A percentile compares a stretch with the other conserved stretches of the same genome.
Evolutionary conservation across 2,888 invertebrate genomes (phyloP).

Genomic region (Orthosia gothica): DNA sequence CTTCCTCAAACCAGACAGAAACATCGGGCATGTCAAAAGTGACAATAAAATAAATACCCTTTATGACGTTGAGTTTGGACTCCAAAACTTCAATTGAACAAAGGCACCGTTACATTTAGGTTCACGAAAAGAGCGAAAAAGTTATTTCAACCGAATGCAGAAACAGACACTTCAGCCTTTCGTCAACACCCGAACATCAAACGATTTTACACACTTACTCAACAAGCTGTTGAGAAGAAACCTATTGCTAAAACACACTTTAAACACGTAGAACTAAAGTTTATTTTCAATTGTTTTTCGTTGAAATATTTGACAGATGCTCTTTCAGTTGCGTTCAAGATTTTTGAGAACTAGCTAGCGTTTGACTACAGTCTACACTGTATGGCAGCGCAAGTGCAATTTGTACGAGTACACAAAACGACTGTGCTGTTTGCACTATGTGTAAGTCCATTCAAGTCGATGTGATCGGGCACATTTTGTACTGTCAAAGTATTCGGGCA

Average conservation of each 20-base stretch:
- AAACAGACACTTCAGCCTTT: conserved; percentile 4
- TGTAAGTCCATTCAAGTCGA: conserved; percentile 14
- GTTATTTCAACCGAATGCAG: conserved; percentile 26
- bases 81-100: no score
- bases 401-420: conserved; percentile 13
- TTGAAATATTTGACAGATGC: conserved; percentile 4
- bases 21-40: no score
- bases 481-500: conserved; percentile 2
- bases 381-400: conserved; percentile 12
- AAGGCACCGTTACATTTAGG: not conserved
- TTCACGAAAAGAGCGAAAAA: conserved; percentile 5
- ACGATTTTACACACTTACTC: conserved; percentile 25
- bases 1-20: no score
- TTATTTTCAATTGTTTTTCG: not conserved
- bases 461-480: conserved; percentile 15
- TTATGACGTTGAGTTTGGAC: no score
- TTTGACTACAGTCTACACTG: conserved; percentile 4
- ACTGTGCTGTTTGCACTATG: not conserved
- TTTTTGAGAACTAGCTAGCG: conserved; percentile 1
- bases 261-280: not conserved
- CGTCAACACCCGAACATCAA: conserved; percentile 40
- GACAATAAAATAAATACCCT: no score
- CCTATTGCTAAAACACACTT: not conserved
- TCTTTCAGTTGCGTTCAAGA: not conserved
- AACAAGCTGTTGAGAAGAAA: not conserved